Evolutionary conservation across 2,797 vertebrate species (phyloP), one percentile per base, ranked within the genome.

Genomic region (Merluccius polli): DNA sequence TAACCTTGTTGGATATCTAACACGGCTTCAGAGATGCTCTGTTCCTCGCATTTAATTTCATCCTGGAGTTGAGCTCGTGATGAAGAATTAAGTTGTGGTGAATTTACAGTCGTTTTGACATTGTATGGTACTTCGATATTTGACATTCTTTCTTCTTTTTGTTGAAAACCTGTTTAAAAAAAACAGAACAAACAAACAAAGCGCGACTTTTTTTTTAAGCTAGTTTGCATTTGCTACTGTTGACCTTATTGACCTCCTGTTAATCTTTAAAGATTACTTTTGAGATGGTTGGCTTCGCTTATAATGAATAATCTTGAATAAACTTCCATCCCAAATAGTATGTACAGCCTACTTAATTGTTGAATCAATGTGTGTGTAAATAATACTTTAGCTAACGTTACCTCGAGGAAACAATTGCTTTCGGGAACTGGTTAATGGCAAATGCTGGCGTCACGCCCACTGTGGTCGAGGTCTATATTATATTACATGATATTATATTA

Each of bases 51-150:
- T 24, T 9, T 59, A 0, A 8, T 18, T 16, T 69, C 24, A 30
- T 10, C 70, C 70, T 72, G 21, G 33, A 41, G 5, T 29, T 16
- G 21, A 59, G 21, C 52, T 59, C 52, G 21, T 24, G n/a, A 59
- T 59, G 52, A 59, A 59, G 52, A 9, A n/a, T 59, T 8, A 59
- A 21, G 70, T 72, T 12, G 6, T 0, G 76, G 18, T 0, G 67
- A 73, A 15, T 63, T 4, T 10, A 74, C 35, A 63, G 8, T 29
- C 1, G 63, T 16, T 36, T 71, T 73, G 12, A 36, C 52, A 65
- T 77, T 75, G 13, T 74, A 16, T 10, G 80, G 27, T 35, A 31
- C 82, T 68, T 81, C 71, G n/a, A 0, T 0, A 6, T 80, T 75
- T 1, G 38, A 24, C 85, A 87, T 85, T 3, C 0, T 76, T 3